Base-by-base conservation (phyloP, 2,113 vertebrate genomes). In the Callipepla squamata region DNA sequence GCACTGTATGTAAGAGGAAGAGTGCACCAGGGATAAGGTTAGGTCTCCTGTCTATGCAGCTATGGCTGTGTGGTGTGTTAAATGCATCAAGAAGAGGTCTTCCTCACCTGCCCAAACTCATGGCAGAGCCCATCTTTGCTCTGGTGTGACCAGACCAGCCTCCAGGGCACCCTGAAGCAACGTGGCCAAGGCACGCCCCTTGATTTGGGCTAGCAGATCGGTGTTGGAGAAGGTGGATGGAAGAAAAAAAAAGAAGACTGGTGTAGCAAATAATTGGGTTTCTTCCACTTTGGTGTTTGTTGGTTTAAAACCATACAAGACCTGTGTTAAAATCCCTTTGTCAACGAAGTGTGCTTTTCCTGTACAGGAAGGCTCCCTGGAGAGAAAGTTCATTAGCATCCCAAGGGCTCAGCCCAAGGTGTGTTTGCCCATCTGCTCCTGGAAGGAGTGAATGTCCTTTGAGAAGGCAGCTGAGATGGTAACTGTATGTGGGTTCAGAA, bases 301-400 rank as follows among this genome's bases (percentile, higher is more conserved):
- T 85, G 55, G 34, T 95, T 90, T 89, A 68, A 80, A 79, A 80
- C 2, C 1, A 74, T 40, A 82, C 28, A 50, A 88, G 47, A 86
- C 63, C 44, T 88, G 34, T 93, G 83, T 84, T 86, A 75, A 90
- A 84, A 86, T 84, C 36, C 36, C 36, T 81, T 84, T 94, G 57
- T 81, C 30, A 59, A 51, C 50, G 68, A 76, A 53, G 66, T 81
- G 58, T 90, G 57, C n/a, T 88, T 89, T 94, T 81, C 30, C 66
- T 87, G 58, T 90, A 47, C 62, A 73, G 48, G 62, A 92, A 96
- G 86, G 45, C 66, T 95, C 80, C 74, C 80, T 76, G 89, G 77
- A 89, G 91, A 87, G 58, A 84, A 87, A 86, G 66, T 89, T 76
- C 77, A 79, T 94, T 89, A 86, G 86, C 83, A 87, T 94, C 40